Percentiles rank a stretch among this genome's conserved stretches.
phyloP scores from a whole-genome alignment of 30 jellyfish, hydroid and myxozoan genomes.

The Aurelia sp. region DNA sequence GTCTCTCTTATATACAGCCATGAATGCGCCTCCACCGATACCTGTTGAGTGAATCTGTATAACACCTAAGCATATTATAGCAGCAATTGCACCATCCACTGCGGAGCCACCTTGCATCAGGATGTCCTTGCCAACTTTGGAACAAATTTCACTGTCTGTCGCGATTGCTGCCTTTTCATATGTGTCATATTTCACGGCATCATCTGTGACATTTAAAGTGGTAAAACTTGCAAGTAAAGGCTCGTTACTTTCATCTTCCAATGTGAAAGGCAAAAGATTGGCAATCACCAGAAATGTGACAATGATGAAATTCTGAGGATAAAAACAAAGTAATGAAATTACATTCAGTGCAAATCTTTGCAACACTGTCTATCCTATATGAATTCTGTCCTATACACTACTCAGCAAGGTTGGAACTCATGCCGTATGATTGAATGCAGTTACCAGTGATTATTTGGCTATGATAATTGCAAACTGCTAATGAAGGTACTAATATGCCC shows the following conservation, averaged over 20 bases:
- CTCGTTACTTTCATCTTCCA: background rate
- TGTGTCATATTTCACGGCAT: background rate
- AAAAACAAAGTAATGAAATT: too few species aligned
- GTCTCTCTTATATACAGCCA: slow-evolving; percentile 48
- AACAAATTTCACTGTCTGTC: slow-evolving; percentile 41
- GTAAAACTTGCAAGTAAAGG: background rate
- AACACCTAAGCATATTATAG: slow-evolving; percentile 78
- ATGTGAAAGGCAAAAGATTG: background rate
- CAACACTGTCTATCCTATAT: too few species aligned
- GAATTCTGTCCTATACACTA: too few species aligned
- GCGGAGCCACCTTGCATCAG: slow-evolving; percentile 86
- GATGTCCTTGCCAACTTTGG: slow-evolving; percentile 73
- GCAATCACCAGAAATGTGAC: background rate
- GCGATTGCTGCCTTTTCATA: slow-evolving; percentile 61
- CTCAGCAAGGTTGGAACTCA: too few species aligned
- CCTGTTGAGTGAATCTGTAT: slow-evolving; percentile 86
- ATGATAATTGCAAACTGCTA: too few species aligned
- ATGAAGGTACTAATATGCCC: too few species aligned
- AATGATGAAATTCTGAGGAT: background rate
- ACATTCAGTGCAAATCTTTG: too few species aligned
- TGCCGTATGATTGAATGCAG: too few species aligned
- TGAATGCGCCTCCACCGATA: slow-evolving; percentile 96
- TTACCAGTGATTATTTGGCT: too few species aligned
- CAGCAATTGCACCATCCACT: slow-evolving; percentile 93
- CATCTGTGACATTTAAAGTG: slow-evolving; percentile 14